These are phyloP conservation scores for Drosophila trichaetosa DNA, from an alignment of 2,888 invertebrate genomes.

Conservation along the genomic window DNA sequence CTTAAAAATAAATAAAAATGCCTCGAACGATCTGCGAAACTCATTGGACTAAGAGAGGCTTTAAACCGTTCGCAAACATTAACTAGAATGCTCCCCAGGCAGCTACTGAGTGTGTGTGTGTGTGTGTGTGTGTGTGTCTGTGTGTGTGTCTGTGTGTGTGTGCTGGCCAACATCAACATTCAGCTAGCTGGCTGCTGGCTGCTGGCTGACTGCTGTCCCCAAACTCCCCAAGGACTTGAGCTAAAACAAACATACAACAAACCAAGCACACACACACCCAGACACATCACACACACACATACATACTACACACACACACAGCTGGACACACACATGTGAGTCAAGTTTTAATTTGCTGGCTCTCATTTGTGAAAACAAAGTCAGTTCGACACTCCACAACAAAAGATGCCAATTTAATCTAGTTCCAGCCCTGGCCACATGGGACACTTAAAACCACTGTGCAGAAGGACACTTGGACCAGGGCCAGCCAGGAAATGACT, in stretches of 20 bases:
- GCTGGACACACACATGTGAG: constrained; percentile 36
- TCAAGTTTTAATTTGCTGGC: constrained; percentile 75
- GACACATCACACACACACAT: constrained; percentile 16
- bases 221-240: constrained; percentile 42
- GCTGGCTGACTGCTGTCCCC: background rate
- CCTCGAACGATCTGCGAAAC: constrained; percentile 5
- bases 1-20: background rate
- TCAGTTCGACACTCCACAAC: constrained; percentile 71
- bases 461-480: constrained; percentile 21
- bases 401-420: constrained; percentile 84
- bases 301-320: constrained; percentile 2
- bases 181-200: constrained; percentile 11
- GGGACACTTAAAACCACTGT: constrained; percentile 71
- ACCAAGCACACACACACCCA: constrained; percentile 11
- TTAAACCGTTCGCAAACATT: constrained; percentile 22
- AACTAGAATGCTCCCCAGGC: constrained; percentile 21
- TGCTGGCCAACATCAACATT: constrained; percentile 35
- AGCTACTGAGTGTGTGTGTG: constrained; percentile 20
- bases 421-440: constrained; percentile 82
- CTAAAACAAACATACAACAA: constrained; percentile 34
- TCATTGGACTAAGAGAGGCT: constrained; percentile 14
- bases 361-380: constrained; percentile 75
- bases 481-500: constrained; percentile 73
- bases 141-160: constrained; percentile 8
- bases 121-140: constrained; percentile 8